phyloP scores from a whole-genome alignment of 2,797 vertebrate species.

The Zalophus californianus region DNA sequence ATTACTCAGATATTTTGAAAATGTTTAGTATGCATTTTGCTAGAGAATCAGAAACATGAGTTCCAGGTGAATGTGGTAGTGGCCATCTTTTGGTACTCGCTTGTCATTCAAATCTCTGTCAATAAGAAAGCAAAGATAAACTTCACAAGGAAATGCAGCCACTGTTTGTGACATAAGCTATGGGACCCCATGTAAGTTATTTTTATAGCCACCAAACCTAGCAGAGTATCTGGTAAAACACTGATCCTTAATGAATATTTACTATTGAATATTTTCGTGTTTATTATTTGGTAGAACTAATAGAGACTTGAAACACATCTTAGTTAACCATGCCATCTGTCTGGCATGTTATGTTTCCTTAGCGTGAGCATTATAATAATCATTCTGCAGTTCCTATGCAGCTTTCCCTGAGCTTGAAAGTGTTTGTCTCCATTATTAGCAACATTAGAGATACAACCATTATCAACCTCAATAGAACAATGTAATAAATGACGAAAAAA shows the following conservation, averaged over 20 bases:
- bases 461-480: constrained; percentile 11
- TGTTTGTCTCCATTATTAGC: background rate
- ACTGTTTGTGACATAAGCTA: background rate
- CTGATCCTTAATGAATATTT: background rate
- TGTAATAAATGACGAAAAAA: background rate
- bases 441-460: background rate
- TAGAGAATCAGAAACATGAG: background rate
- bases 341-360: background rate
- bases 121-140: background rate
- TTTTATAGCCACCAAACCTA: background rate
- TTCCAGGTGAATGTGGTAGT: background rate
- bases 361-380: background rate
- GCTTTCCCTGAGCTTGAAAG: background rate
- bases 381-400: background rate
- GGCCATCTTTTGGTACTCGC: background rate
- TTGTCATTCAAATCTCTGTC: background rate
- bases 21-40: background rate
- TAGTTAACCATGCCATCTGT: constrained; percentile 4
- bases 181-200: background rate
- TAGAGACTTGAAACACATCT: background rate
- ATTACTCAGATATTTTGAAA: background rate
- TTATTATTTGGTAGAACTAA: background rate
- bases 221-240: background rate
- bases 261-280: background rate
- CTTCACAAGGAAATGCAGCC: background rate